Percentiles rank a stretch among this genome's conserved stretches.
phyloP scores from a whole-genome alignment of 1,140 invertebrate genomes.

The Cydia fagiglandana region DNA sequence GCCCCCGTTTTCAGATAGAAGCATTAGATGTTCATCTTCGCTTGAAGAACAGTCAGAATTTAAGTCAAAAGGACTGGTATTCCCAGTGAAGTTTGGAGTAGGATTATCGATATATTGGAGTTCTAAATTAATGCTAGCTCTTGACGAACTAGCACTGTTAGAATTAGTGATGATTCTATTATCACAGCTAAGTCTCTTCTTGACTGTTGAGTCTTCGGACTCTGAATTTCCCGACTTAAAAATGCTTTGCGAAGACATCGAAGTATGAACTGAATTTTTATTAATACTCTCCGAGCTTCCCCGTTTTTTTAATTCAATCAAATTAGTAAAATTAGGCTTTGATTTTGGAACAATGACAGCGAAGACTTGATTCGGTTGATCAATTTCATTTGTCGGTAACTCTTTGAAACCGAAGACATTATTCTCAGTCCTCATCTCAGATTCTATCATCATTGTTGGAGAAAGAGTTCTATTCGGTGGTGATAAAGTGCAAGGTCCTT shows the following conservation, averaged over 20 bases:
- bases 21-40: slow-evolving; percentile 76
- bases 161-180: slow-evolving; percentile 57
- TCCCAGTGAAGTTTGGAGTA: slow-evolving; percentile 49
- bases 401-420: slow-evolving; percentile 73
- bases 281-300: slow-evolving; percentile 63
- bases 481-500: slow-evolving; percentile 70
- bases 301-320: slow-evolving; percentile 45
- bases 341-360: slow-evolving; percentile 76
- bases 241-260: slow-evolving; percentile 63
- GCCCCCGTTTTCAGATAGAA: slow-evolving; percentile 72
- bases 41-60: slow-evolving; percentile 75
- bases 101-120: slow-evolving; percentile 63
- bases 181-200: slow-evolving; percentile 71
- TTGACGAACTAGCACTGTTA: slow-evolving; percentile 61
- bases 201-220: slow-evolving; percentile 67
- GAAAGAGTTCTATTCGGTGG: slow-evolving; percentile 74
- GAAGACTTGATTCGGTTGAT: slow-evolving; percentile 67
- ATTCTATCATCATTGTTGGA: slow-evolving; percentile 72
- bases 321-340: slow-evolving; percentile 44
- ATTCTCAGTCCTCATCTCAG: slow-evolving; percentile 50
- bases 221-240: slow-evolving; percentile 63
- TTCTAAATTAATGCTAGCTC: slow-evolving; percentile 69
- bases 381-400: slow-evolving; percentile 53
- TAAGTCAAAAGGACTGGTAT: slow-evolving; percentile 60
- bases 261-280: slow-evolving; percentile 57